Base-by-base conservation (phyloP, 1,140 invertebrate genomes). In the Camponotus floridanus region DNA sequence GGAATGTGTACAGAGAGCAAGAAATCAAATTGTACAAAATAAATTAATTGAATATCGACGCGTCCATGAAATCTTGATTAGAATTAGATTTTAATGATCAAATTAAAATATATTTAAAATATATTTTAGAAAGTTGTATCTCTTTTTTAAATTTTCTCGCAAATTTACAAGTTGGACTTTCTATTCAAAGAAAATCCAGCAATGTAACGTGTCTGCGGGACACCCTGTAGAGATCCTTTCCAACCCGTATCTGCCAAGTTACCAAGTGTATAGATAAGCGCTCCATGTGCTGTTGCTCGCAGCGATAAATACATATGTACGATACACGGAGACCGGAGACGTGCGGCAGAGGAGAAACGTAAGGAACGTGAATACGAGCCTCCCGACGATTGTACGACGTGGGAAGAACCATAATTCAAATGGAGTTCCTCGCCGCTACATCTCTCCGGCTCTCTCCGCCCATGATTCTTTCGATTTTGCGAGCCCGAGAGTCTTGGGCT, bases 401-500 rank as follows among this genome's bases (percentile, higher is more conserved):
- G 76, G 76, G n/a, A 86, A 80, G 64, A 48, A 57, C 84, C 45
- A 85, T 85, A 79, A 85, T 59, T 83, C 79, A 83, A 83, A 83
- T 61, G 61, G 55, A 73, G 55, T 83, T 83, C 57, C 57, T 59
- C 36, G 68, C 55, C 26, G 79, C 51, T 42, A 74, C 62, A 83
- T 39, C 18, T 83, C 55, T 36, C 79, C 68, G 39, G 55, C 79
- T 45, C 39, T 83, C 61, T 73, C 39, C 68, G 67, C 42, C 79
- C 39, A 61, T 83, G 55, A 61, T 73, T 74, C 59, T 83, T 83
- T 59, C 68, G 67, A 83, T 83, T 83, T 83, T 48, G 39, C 31
- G 13, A 70, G 45, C n/a, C 31, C 42, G 64, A 73, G 67, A 45
- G 61, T 83, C 31, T 57, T 18, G 4, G 18, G 13, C 5, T 11